Evolutionary conservation across 2,113 vertebrate genomes (phyloP), one percentile per base, ranked within the genome.

Genomic region (Ranitomeya variabilis): DNA sequence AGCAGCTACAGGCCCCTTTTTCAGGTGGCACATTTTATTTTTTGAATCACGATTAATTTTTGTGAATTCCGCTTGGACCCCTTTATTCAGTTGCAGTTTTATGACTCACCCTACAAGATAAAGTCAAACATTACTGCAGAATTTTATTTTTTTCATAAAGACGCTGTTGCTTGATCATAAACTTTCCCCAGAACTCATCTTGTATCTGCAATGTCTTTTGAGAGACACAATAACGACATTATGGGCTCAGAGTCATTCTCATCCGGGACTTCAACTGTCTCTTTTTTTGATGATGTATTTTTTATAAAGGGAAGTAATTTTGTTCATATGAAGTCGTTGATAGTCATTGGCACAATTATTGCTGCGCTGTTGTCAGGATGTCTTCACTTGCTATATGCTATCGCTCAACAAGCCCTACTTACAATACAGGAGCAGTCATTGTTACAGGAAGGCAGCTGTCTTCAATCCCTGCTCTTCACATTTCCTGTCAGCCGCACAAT

Each of bases 291-390:
- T 77, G 71, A 86, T 77, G 54, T 23, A 66, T 86, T 78, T 62
- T 52, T 81, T 77, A 51, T 64, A 45, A 37, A 31, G 69, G n/a
- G 62, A 59, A 77, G 73, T 77, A 26, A 86, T 86, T 86, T 82
- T 78, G 12, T 64, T 86, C 7, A 54, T 51, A 45, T 55, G 23
- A 59, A 45, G 31, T 26, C 60, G 73, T 60, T 86, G 37, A 51
- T 83, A 62, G 74, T 78, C 71, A 62, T 76, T 51, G 21, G 59
- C 21, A 26, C 16, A 16, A 54, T 85, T 59, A 74, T 51, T 86
- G 55, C 54, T 62, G 23, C 18, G 67, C 52, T 18, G 67, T 74
- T 74, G 83, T 73, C 21, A 74, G 69, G 66, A 69, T 76, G 83
- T 45, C 83, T 57, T 18, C 23, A 76, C 84, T 80, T 74, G 4